Evolutionary conservation across 2,888 invertebrate species (phyloP), one percentile per base, ranked within the genome.

Genomic region (Matsumyia berberina): DNA sequence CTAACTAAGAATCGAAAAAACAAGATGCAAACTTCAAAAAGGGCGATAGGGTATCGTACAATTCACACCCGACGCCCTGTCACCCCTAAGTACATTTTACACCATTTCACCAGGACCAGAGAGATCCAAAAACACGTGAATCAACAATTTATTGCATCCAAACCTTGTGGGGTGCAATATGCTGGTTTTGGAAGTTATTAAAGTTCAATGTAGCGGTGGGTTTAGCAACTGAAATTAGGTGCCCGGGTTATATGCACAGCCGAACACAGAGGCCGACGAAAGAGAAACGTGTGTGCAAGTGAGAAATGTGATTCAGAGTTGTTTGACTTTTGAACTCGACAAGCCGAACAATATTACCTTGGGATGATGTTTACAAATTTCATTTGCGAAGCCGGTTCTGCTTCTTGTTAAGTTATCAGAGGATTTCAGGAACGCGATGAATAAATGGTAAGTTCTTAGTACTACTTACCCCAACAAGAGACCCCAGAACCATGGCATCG

Each of bases 401-500:
- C n/a, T n/a, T n/a, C n/a, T n/a, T n/a, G n/a, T n/a, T n/a, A n/a
- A n/a, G n/a, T n/a, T n/a, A n/a, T n/a, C n/a, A n/a, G n/a, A n/a
- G n/a, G n/a, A n/a, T n/a, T n/a, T n/a, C n/a, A n/a, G n/a, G n/a
- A n/a, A n/a, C n/a, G n/a, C n/a, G n/a, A n/a, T n/a, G n/a, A n/a
- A n/a, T n/a, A n/a, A n/a, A n/a, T n/a, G n/a, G n/a, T n/a, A n/a
- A n/a, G n/a, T n/a, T n/a, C n/a, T 19, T 46, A 4, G 11, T 17
- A n/a, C 73, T 82, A 89, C 92, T 91, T 88, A 93, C 93, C 93
- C 93, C 86, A 93, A 88, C 8, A 93, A 88, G 19, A 92, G 90
- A 11, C 93, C 94, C 94, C 94, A 95, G 0, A 93, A 88, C 94
- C 94, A 94, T 2, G 94, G 94, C 88, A 94, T 92, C 51, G 92